phyloP scores from a whole-genome alignment of 2,888 invertebrate species.

The Ceraclea dissimilis region DNA sequence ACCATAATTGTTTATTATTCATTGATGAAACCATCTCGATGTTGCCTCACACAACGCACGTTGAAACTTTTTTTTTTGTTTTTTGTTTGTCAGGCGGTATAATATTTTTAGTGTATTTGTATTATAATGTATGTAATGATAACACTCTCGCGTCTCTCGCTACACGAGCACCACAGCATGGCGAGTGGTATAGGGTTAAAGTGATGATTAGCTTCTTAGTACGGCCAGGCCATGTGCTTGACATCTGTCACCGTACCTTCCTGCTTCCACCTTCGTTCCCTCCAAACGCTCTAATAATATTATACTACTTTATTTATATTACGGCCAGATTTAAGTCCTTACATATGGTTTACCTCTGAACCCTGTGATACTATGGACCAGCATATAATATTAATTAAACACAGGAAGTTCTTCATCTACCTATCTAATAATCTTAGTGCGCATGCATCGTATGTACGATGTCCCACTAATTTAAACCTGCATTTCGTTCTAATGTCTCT shows the following conservation, averaged over 20 bases:
- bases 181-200: background rate
- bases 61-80: no score
- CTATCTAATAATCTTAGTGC: slow-evolving; percentile 3
- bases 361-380: slow-evolving; percentile 8
- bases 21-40: no score
- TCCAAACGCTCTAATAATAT: background rate
- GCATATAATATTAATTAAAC: slow-evolving; percentile 19
- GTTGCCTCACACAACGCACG: no score
- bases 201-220: slow-evolving; percentile 9
- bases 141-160: background rate
- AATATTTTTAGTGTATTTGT: no score
- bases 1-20: no score
- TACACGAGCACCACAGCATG: no score
- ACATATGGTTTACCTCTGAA: slow-evolving; percentile 16
- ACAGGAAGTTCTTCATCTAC: slow-evolving; percentile 10
- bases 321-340: slow-evolving; percentile 3
- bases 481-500: no score
- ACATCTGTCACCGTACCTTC: slow-evolving; percentile 46
- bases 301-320: background rate
- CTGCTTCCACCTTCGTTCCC: slow-evolving; percentile 32
- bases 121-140: background rate
- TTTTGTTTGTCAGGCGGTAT: no score
- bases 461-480: slow-evolving; percentile 5
- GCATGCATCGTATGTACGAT: background rate
- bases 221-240: slow-evolving; percentile 36